Evolutionary conservation across 1,140 invertebrate genomes (phyloP), one percentile per base, ranked within the genome.

Genomic region (Drosophila carrolli): DNA sequence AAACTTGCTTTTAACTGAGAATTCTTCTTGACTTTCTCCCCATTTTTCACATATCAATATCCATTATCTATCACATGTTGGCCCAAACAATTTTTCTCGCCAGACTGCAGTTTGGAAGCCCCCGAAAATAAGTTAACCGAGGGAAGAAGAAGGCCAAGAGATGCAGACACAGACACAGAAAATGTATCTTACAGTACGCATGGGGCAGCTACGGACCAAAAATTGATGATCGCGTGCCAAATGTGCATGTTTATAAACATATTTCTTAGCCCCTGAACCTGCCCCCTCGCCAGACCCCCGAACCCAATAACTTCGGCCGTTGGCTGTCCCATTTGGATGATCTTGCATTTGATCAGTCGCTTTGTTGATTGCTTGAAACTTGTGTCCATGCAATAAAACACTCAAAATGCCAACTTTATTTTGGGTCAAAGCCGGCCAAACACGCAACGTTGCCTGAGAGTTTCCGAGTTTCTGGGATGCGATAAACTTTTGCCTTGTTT

Each of bases 361-460:
- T 86, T 86, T 86, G 83, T 86, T 86, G 82, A 86, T 86, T 86
- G 83, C 83, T 86, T 86, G 79, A 86, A 86, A 86, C 83, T 86
- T 86, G 83, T 86, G 83, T 86, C 83, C 83, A 86, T 86, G 83
- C 83, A 86, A 86, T 86, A 86, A 86, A 86, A 86, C 83, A 86
- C 84, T 86, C 83, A 89, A 86, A 88, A 86, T 86, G 83, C 83
- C 83, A 86, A 86, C 84, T 86, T 88, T 86, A 86, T 86, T 86
- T 86, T 89, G 84, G 82, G 82, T 86, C 82, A 86, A 86, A 86
- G 82, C 75, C 75, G 79, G 44, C 75, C 82, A 88, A 74, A 88
- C 82, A 86, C 83, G 82, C 82, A 86, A 86, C 83, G 83, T 88
- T 83, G 82, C 82, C 83, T 88, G 83, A 65, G 58, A 59, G 65